Conservation (phyloP, 2,888 invertebrate genomes). For the Drosophila merina region DNA sequence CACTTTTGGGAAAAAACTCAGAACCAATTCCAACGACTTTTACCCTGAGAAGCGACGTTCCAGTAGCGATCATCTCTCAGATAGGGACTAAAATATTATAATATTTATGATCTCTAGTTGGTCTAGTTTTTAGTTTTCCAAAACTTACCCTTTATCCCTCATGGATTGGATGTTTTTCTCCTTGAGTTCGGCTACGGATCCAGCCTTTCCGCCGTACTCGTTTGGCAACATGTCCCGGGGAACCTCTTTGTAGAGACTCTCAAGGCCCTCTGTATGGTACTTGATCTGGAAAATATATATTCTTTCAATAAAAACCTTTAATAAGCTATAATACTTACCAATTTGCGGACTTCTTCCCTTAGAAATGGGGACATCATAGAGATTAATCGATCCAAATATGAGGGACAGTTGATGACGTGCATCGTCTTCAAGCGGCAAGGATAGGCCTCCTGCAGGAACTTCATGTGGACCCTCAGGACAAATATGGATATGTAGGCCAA, state of each 20-base stretch:
- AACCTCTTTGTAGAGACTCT: constrained; percentile 86
- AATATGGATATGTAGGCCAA: constrained; percentile 86
- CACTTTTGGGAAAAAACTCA: constrained; percentile 21
- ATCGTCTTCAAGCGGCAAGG: constrained; percentile 88
- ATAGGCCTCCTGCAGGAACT: constrained; percentile 88
- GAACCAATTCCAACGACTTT: constrained; percentile 70
- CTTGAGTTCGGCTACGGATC: constrained; percentile 81
- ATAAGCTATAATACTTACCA: constrained; percentile 80
- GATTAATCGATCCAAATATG: constrained; percentile 86
- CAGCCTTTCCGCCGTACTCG: constrained; percentile 87
- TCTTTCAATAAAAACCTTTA: background rate
- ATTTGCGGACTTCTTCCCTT: constrained; percentile 86
- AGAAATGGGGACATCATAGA: constrained; percentile 86
- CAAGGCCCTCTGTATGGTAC: constrained; percentile 85
- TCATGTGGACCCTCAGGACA: constrained; percentile 87
- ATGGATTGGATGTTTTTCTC: constrained; percentile 84
- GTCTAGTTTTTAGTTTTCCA: background rate
- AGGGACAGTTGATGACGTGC: constrained; percentile 87
- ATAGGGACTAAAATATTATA: constrained; percentile 84
- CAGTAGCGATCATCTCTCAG: constrained; percentile 86
- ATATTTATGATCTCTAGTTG: background rate
- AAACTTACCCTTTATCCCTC: constrained; percentile 63
- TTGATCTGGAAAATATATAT: constrained; percentile 83
- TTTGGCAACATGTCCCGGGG: constrained; percentile 86
- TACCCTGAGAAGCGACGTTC: constrained; percentile 84